Evolutionary conservation across 2,888 invertebrate genomes (phyloP).

Genomic region (Linnaemya vulpina): DNA sequence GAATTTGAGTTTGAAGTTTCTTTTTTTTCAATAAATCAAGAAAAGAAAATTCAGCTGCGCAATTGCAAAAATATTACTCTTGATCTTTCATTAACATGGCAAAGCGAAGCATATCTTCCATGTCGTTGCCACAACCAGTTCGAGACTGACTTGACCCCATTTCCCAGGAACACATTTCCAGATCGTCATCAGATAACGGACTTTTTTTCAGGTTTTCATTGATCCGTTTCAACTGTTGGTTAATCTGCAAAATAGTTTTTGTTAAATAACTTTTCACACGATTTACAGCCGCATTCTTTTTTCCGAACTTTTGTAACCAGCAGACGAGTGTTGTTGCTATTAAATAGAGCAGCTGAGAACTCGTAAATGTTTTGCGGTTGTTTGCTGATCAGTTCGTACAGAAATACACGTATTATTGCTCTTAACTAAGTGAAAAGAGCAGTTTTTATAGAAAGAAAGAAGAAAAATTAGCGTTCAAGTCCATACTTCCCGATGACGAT

Average conservation of each 20-base stretch:
- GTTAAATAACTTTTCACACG: neutral
- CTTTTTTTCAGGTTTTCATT: slow-evolving; percentile 18
- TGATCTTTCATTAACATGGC: slow-evolving; percentile 49
- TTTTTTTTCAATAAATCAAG: slow-evolving; percentile 6
- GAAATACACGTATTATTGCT: slow-evolving; percentile 77
- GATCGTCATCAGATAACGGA: slow-evolving; percentile 40
- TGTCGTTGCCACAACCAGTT: slow-evolving; percentile 17
- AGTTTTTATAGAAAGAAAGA: neutral
- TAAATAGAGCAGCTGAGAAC: slow-evolving; percentile 76
- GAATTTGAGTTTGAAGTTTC: slow-evolving; percentile 12
- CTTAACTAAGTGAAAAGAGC: slow-evolving; percentile 73
- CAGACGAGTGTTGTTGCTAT: slow-evolving; percentile 73
- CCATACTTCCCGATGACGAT: slow-evolving; percentile 60
- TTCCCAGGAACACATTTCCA: slow-evolving; percentile 28
- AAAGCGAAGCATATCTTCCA: slow-evolving; percentile 54
- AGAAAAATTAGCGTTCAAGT: neutral
- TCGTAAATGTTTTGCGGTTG: slow-evolving; percentile 74
- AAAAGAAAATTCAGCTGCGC: neutral
- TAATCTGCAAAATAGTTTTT: slow-evolving; percentile 43
- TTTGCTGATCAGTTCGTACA: slow-evolving; percentile 75
- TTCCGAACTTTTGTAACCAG: slow-evolving; percentile 73
- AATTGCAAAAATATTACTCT: slow-evolving; percentile 8
- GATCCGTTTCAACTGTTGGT: slow-evolving; percentile 50
- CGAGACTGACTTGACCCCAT: slow-evolving; percentile 38
- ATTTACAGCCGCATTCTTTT: neutral